A percentile compares a stretch with the other conserved stretches of the same genome.
phyloP scores from a whole-genome alignment of 2,113 vertebrate genomes.

The Lates calcarifer region DNA sequence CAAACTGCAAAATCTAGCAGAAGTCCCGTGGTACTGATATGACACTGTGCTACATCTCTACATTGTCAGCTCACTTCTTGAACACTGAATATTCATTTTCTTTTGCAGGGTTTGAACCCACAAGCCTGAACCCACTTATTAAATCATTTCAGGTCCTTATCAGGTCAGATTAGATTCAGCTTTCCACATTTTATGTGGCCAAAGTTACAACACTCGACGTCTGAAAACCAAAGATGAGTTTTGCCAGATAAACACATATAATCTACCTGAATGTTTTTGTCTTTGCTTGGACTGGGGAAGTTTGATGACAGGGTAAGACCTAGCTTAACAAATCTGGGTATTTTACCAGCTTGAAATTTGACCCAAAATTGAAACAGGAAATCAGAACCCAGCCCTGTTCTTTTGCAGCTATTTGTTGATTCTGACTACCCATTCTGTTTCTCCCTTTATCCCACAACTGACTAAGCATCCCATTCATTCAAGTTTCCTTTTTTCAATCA shows the following conservation, averaged over 20 bases:
- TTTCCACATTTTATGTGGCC: background rate
- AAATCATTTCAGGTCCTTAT: background rate
- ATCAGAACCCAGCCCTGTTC: background rate
- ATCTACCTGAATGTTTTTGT: too few species aligned
- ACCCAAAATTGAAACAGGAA: background rate
- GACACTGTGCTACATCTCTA: background rate
- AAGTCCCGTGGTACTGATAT: background rate
- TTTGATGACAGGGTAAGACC: too few species aligned
- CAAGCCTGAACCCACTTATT: too few species aligned
- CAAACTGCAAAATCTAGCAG: background rate
- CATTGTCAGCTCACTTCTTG: background rate
- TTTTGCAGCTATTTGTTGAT: constrained; percentile 18
- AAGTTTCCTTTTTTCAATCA: constrained; percentile 62
- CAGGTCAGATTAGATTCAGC: background rate
- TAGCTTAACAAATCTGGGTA: background rate
- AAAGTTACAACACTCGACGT: too few species aligned
- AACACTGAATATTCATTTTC: too few species aligned
- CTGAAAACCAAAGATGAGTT: background rate
- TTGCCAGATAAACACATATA: too few species aligned
- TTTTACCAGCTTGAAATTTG: constrained; percentile 1
- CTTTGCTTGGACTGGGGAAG: too few species aligned
- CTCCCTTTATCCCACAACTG: constrained; percentile 50
- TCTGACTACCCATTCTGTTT: background rate
- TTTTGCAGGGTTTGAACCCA: too few species aligned
- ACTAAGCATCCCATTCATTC: constrained; percentile 72